phyloP scores from a whole-genome alignment of 2,888 invertebrate species.

The Bellardia bayeri region DNA sequence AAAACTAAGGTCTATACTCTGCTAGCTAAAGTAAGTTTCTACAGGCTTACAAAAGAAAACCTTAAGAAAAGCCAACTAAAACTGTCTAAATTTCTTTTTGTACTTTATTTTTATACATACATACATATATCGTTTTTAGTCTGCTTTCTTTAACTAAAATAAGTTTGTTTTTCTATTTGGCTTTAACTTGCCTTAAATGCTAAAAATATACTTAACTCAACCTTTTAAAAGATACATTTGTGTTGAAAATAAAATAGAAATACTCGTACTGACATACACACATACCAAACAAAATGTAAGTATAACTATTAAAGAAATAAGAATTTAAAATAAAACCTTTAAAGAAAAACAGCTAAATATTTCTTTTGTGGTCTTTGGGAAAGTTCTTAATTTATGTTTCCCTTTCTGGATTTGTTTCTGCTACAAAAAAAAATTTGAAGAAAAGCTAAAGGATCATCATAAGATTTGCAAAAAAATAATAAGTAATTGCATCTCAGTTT shows the following conservation, averaged over 20 bases:
- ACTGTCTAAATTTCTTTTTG: conserved; percentile 48
- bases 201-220: conserved; percentile 58
- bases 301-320: neutral
- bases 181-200: conserved; percentile 36
- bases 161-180: conserved; percentile 23
- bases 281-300: neutral
- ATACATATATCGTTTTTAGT: neutral
- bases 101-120: conserved; percentile 15
- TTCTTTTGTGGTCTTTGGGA: conserved; percentile 51
- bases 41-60: conserved; percentile 39
- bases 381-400: conserved; percentile 68
- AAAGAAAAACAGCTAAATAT: conserved; percentile 16
- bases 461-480: neutral
- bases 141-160: neutral
- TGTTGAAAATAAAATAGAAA: conserved; percentile 7
- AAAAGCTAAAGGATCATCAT: neutral
- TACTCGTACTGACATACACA: neutral
- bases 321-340: conserved; percentile 34
- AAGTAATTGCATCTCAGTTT: neutral
- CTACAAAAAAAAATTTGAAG: neutral
- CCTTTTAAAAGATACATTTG: conserved; percentile 35
- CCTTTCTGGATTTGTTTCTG: neutral
- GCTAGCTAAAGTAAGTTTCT: conserved; percentile 16
- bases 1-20: conserved; percentile 10
- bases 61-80: conserved; percentile 64